A percentile compares a stretch with the other conserved stretches of the same genome.
Evolutionary conservation across 2,113 vertebrate species (phyloP).

Genomic region (Corydoras sp.): DNA sequence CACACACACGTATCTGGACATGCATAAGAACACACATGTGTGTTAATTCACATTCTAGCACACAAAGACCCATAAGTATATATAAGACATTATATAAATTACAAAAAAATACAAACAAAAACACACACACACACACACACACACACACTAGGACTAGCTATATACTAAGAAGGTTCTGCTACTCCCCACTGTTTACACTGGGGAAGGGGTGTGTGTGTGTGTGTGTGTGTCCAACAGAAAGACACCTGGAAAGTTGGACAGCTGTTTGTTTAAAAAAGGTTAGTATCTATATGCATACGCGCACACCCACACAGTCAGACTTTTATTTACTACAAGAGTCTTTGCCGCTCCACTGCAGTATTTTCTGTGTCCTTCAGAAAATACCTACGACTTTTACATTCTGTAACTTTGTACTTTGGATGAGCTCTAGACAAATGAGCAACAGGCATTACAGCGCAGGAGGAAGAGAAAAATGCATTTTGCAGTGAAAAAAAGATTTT

Average conservation of each 20-base stretch:
- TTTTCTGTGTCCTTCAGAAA: slow-evolving; percentile 25
- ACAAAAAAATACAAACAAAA: no score
- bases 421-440: no score
- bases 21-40: background rate
- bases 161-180: no score
- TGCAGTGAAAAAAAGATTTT: no score
- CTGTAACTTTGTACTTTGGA: no score
- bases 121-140: background rate
- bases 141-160: slow-evolving; percentile 11
- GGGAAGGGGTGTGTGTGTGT: background rate
- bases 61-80: no score
- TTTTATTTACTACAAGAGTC: background rate
- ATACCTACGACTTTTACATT: background rate
- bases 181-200: no score
- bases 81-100: no score
- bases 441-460: no score
- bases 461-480: no score
- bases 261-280: slow-evolving; percentile 72
- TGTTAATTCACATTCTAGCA: no score
- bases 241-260: slow-evolving; percentile 59
- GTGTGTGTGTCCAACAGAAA: slow-evolving; percentile 36
- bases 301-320: slow-evolving; percentile 29
- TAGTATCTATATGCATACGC: slow-evolving; percentile 48
- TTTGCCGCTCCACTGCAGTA: background rate
- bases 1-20: slow-evolving; percentile 22